Base-by-base conservation (phyloP, 2,113 vertebrate genomes). In the Synchiropus splendidus region DNA sequence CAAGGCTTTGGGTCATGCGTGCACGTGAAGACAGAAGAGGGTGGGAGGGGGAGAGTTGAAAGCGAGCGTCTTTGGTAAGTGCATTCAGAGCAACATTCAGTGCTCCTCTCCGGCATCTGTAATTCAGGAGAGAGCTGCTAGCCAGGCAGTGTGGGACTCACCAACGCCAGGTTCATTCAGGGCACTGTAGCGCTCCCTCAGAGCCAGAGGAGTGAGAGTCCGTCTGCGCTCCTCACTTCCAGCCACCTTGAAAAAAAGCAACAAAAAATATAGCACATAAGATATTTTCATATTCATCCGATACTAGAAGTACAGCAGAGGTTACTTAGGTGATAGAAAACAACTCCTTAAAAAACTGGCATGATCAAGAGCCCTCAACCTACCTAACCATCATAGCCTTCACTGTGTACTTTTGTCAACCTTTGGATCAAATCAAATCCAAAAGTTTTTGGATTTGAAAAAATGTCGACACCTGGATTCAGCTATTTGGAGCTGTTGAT, bases 161-260 rank as follows among this genome's bases (percentile, higher is more conserved):
- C 94, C 92, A 2, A 87, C 61, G 9, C 85, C 82, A 0, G 88
- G 86, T 60, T 98, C 92, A 1, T 85, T 91, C 35, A 93, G 84
- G 2, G 89, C 78, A 67, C 89, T 92, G 81, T 94, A 96, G 54
- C 92, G 83, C 72, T 94, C 91, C 41, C 90, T 78, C 67, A 97
- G 83, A 33, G 91, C 87, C 12, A 98, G 62, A 0, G 94, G 92
- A 0, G 92, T 98, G 62, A 96, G 54, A 0, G 92, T 97, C 58
- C 92, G 87, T 54, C 89, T 84, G 18, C 90, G 83, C 40, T 97
- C 94, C 34, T 97, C 92, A 0, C 86, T 86, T 45, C 88, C 82
- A 0, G 74, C 81, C 8, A 83, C 85, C 94, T 98, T 64, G 17
- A 10, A 42, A 18, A 33, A 54, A n/a, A 35, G 55, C 31, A n/a